phyloP scores from a whole-genome alignment of 2,113 vertebrate genomes.

The Crotophaga sulcirostris region DNA sequence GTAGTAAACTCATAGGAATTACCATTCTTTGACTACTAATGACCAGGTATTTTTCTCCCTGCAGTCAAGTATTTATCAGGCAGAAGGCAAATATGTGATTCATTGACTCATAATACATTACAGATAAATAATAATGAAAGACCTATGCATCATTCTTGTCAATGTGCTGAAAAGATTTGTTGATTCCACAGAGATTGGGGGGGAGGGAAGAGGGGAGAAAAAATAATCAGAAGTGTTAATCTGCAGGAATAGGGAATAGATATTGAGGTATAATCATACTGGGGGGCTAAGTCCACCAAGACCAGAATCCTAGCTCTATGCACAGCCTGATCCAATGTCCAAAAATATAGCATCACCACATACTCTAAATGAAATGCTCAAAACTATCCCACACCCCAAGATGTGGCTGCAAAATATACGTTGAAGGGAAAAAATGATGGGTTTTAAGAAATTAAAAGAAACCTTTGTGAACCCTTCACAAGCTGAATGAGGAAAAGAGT shows the following conservation, averaged over 20 bases:
- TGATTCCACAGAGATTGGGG: background rate
- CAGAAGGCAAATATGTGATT: conserved; percentile 53
- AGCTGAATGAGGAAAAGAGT: background rate
- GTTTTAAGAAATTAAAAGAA: background rate
- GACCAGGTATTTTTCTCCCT: background rate
- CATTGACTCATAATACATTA: conserved; percentile 45
- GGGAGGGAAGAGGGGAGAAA: rapidly evolving
- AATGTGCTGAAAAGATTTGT: background rate
- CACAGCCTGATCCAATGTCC: background rate
- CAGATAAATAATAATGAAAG: conserved; percentile 58
- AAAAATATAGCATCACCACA: background rate
- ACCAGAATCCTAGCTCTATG: background rate
- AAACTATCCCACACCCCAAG: background rate
- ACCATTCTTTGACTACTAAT: conserved; percentile 49
- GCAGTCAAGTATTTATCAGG: conserved; percentile 40
- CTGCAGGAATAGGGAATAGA: background rate
- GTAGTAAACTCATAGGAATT: conserved; percentile 34
- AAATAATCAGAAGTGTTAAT: background rate
- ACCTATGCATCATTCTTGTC: conserved; percentile 33
- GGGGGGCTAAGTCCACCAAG: background rate
- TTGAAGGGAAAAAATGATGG: rapidly evolving
- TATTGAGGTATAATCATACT: background rate
- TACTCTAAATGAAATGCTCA: background rate
- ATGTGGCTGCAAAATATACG: background rate
- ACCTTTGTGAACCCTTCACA: background rate